Conservation (phyloP, 2,797 vertebrate genomes). For the Cryptoblepharus egeriae region DNA sequence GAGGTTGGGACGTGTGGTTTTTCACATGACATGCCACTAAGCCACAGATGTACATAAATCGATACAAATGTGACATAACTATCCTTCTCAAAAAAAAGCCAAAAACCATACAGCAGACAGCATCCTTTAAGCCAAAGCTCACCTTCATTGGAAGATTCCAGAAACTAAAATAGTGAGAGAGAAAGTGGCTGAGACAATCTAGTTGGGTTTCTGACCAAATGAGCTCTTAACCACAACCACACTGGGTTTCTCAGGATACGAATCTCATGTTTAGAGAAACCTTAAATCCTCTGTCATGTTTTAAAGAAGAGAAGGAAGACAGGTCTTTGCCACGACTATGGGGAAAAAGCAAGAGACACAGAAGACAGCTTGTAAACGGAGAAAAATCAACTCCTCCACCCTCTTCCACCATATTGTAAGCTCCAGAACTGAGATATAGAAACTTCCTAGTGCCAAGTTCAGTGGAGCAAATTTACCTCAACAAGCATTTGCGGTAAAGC, state of each 20-base stretch:
- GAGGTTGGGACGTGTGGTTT: constrained; percentile 52
- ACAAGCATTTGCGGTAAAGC: too few relatives aligned
- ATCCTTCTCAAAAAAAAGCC: not conserved
- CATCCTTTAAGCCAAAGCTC: constrained; percentile 17
- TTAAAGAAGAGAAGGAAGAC: not conserved
- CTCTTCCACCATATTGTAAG: too few relatives aligned
- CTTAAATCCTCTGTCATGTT: constrained; percentile 11
- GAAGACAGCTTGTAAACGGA: not conserved
- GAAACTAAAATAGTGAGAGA: not conserved
- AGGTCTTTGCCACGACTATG: not conserved
- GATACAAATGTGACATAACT: constrained; percentile 55
- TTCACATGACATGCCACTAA: constrained; percentile 58
- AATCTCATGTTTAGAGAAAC: constrained; percentile 58
- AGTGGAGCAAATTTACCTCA: too few relatives aligned
- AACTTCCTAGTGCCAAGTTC: too few relatives aligned
- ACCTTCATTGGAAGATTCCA: constrained; percentile 15
- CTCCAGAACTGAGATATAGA: too few relatives aligned
- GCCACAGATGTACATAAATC: constrained; percentile 68
- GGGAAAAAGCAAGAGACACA: not conserved
- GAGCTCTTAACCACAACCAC: constrained; percentile 39
- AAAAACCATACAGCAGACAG: not conserved
- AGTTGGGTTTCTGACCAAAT: constrained; percentile 50
- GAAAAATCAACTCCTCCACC: too few relatives aligned
- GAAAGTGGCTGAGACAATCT: constrained; percentile 36
- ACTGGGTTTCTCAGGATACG: constrained; percentile 40